These are phyloP conservation scores for Salticus scenicus DNA, from an alignment of 2,888 invertebrate species.

Conservation along the genomic window DNA sequence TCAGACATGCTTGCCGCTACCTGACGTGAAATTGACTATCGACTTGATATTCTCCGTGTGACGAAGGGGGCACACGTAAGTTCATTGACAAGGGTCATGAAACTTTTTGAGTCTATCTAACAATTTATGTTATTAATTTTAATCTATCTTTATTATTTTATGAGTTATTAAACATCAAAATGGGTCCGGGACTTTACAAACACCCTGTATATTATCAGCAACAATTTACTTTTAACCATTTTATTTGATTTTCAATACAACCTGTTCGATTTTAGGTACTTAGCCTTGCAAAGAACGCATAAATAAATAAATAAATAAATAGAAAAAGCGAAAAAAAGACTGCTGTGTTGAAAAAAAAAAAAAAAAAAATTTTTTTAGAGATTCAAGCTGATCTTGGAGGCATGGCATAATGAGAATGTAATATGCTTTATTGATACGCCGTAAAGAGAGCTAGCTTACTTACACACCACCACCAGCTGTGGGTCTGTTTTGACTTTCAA, in stretches of 20 bases:
- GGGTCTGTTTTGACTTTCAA: constrained; percentile 61
- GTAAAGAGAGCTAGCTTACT: constrained; percentile 33
- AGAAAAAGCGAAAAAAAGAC: background rate
- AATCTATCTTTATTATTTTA: too few species aligned
- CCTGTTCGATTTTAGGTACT: constrained; percentile 48
- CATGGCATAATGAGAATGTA: constrained; percentile 56
- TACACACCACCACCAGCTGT: constrained; percentile 56
- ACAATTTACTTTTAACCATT: background rate
- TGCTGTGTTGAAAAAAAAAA: too few species aligned
- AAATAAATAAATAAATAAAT: background rate
- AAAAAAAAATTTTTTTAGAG: constrained; percentile 2
- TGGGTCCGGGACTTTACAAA: too few species aligned
- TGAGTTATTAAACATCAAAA: too few species aligned
- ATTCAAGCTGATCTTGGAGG: constrained; percentile 10
- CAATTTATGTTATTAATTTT: too few species aligned
- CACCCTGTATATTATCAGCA: too few species aligned
- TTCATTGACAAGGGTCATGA: too few species aligned
- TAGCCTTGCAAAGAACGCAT: background rate
- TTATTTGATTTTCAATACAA: constrained; percentile 28
- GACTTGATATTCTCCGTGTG: too few species aligned
- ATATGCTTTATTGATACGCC: constrained; percentile 62
- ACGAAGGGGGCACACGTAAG: too few species aligned
- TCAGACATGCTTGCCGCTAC: too few species aligned
- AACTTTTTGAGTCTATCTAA: too few species aligned
- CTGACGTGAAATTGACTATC: too few species aligned